phyloP scores from a whole-genome alignment of 1,140 invertebrate species.

The Pissodes strobi region DNA sequence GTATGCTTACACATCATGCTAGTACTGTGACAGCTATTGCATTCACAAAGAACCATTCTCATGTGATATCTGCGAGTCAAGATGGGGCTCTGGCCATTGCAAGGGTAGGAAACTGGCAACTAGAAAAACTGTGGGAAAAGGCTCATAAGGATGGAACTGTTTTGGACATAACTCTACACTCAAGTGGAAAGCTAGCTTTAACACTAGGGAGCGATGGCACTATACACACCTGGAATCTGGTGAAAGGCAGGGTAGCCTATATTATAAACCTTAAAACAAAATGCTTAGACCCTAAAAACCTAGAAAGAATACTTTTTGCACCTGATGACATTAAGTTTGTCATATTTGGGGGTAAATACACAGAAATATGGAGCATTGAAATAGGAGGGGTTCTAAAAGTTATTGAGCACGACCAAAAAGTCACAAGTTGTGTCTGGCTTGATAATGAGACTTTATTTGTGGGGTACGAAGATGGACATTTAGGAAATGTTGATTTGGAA shows the following conservation, averaged over 20 bases:
- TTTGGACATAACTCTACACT: conserved; percentile 78
- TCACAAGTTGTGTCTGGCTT: conserved; percentile 67
- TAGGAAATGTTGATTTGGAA: conserved; percentile 55
- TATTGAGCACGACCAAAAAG: conserved; percentile 64
- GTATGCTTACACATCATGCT: conserved; percentile 78
- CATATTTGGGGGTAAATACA: conserved; percentile 67
- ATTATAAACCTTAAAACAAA: conserved; percentile 79
- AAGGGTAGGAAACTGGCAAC: conserved; percentile 81
- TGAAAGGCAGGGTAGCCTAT: conserved; percentile 88
- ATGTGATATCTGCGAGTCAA: conserved; percentile 80
- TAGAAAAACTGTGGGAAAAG: conserved; percentile 76
- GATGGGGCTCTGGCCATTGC: conserved; percentile 85
- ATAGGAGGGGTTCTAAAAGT: conserved; percentile 68
- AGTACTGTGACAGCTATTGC: conserved; percentile 78
- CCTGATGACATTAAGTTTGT: conserved; percentile 74
- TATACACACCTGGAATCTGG: conserved; percentile 90
- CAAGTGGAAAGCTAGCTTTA: conserved; percentile 84
- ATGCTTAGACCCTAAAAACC: conserved; percentile 59
- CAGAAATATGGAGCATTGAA: conserved; percentile 79
- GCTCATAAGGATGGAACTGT: conserved; percentile 71
- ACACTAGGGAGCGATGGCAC: conserved; percentile 83
- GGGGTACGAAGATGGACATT: conserved; percentile 72
- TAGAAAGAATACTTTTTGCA: conserved; percentile 66
- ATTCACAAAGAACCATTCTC: conserved; percentile 75
- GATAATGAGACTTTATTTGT: conserved; percentile 66